phyloP scores from a whole-genome alignment of 2,797 vertebrate genomes.

The Myotis pilosus region DNA sequence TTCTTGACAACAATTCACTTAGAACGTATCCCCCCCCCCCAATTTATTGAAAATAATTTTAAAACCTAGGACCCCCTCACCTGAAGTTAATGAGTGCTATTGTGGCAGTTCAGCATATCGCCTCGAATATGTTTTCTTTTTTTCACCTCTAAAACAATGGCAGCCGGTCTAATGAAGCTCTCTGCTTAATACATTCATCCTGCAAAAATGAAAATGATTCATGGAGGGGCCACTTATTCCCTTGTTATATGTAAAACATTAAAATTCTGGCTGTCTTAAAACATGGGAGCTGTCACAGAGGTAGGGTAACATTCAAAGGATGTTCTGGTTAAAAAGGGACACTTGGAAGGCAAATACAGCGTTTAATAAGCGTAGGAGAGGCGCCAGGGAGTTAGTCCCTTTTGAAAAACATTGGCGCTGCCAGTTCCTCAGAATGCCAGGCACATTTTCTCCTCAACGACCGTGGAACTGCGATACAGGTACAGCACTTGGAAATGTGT shows the following conservation, averaged over 20 bases:
- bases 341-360: constrained; percentile 44
- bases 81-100: constrained; percentile 33
- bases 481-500: constrained; percentile 15
- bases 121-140: constrained; percentile 44
- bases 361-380: constrained; percentile 60
- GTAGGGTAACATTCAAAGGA: not conserved
- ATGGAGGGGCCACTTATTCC: not conserved
- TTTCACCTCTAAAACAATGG: not conserved
- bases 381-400: constrained; percentile 21
- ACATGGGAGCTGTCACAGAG: constrained; percentile 27
- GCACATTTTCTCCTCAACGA: constrained; percentile 29
- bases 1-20: constrained; percentile 38
- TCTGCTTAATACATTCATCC: constrained; percentile 35
- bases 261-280: constrained; percentile 46
- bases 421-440: constrained; percentile 1
- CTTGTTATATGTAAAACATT: constrained; percentile 10
- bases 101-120: not conserved
- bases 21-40: not conserved
- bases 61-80: not conserved
- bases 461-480: constrained; percentile 10
- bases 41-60: constrained; percentile 43
- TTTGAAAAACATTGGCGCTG: constrained; percentile 49
- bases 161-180: not conserved
- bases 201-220: constrained; percentile 53
- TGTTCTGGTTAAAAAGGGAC: constrained; percentile 39